Conservation (phyloP, 2,113 vertebrate genomes). For the Lota lota region DNA sequence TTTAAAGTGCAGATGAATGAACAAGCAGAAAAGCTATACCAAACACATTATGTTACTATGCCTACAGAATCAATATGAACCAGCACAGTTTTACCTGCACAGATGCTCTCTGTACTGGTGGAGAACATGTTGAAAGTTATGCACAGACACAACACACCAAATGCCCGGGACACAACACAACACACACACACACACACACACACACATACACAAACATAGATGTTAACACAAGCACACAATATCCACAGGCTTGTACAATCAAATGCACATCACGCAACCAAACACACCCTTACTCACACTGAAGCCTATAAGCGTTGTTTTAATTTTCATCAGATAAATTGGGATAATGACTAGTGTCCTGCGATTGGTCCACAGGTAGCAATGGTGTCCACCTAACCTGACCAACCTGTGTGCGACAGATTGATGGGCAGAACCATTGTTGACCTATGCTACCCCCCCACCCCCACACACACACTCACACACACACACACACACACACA, state of each 20-base stretch:
- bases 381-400: neutral
- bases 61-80: no score
- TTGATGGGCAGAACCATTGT: conserved; percentile 7
- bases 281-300: neutral
- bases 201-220: neutral
- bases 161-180: neutral
- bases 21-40: no score
- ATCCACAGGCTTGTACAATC: no score
- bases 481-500: conserved; percentile 4
- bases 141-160: neutral
- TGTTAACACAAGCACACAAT: conserved; percentile 2
- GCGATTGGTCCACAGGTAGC: neutral
- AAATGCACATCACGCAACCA: neutral
- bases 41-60: no score
- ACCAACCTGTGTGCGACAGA: no score
- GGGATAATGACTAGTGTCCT: conserved; percentile 2
- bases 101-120: no score
- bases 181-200: conserved; percentile 5
- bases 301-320: conserved; percentile 1
- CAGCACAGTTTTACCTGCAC: no score
- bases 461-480: conserved; percentile 10
- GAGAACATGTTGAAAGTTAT: no score
- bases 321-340: neutral
- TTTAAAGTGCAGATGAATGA: no score
- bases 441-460: neutral